Percentiles rank a stretch among this genome's conserved stretches.
phyloP scores from a whole-genome alignment of 2,888 invertebrate species.

The Horisme vitalbata region DNA sequence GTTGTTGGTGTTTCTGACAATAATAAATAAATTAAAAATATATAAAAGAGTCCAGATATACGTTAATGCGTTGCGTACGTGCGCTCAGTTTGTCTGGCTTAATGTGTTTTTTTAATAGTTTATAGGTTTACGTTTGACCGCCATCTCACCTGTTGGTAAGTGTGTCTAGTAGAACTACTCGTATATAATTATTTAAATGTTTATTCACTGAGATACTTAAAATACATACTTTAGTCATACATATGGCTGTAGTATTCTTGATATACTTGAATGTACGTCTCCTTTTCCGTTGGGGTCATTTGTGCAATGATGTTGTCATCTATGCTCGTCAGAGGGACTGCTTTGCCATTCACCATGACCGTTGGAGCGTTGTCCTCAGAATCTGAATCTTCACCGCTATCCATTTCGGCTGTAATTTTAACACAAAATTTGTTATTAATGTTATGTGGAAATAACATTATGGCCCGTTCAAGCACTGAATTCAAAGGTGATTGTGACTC shows the following conservation, averaged over 20 bases:
- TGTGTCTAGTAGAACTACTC: conserved; percentile 1
- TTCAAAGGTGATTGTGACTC: too few relatives aligned
- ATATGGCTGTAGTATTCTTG: conserved; percentile 96
- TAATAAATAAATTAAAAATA: too few relatives aligned
- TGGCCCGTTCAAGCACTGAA: too few relatives aligned
- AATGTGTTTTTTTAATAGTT: too few relatives aligned
- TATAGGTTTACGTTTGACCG: too few relatives aligned
- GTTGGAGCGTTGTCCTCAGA: conserved; percentile 91
- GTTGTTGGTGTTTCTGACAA: too few relatives aligned
- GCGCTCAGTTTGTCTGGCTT: too few relatives aligned
- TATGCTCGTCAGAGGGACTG: conserved; percentile 91
- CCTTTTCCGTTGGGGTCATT: conserved; percentile 96
- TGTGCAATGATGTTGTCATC: conserved; percentile 93
- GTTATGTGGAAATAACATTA: too few relatives aligned
- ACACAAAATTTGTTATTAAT: too few relatives aligned
- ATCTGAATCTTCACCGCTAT: conserved; percentile 88
- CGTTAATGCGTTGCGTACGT: too few relatives aligned
- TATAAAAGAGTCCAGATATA: too few relatives aligned
- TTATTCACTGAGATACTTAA: conserved; percentile 17
- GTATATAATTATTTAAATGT: conserved; percentile 4
- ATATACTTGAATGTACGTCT: conserved; percentile 95
- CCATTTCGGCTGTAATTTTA: conserved; percentile 86
- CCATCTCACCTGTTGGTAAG: too few relatives aligned
- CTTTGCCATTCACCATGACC: conserved; percentile 90
- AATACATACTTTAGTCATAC: conserved; percentile 84